phyloP scores from a whole-genome alignment of 1,140 invertebrate genomes.

The Rhagoletis pomonella region DNA sequence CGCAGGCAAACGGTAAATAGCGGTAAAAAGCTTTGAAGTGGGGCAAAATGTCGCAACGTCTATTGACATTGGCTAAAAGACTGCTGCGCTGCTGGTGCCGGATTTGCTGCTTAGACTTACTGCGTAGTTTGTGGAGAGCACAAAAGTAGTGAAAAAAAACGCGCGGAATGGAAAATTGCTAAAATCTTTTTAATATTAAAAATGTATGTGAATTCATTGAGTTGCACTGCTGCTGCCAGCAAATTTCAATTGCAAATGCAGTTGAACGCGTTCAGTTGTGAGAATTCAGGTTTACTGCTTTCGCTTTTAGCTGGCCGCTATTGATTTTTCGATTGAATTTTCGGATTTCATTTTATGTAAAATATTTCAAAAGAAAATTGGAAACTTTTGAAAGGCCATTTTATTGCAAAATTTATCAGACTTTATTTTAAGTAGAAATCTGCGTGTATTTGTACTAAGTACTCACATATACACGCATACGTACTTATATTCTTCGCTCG shows the following conservation, averaged over 20 bases:
- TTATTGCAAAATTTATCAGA: too few species aligned
- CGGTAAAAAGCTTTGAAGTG: constrained; percentile 7
- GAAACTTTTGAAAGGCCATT: too few species aligned
- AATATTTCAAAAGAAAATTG: too few species aligned
- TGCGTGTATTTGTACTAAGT: too few species aligned
- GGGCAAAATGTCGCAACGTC: neutral
- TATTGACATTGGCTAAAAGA: constrained; percentile 45
- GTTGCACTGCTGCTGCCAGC: neutral
- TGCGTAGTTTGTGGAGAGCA: neutral
- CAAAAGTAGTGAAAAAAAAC: neutral
- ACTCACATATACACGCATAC: too few species aligned
- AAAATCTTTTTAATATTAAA: neutral
- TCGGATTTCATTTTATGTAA: too few species aligned
- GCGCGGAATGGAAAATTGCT: neutral
- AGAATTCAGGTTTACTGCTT: neutral
- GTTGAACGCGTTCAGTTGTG: neutral
- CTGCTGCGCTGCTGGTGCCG: neutral
- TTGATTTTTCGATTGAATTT: neutral
- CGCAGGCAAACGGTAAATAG: constrained; percentile 2
- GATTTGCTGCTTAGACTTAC: neutral
- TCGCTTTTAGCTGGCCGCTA: neutral
- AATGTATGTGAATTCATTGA: neutral
- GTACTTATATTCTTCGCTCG: too few species aligned
- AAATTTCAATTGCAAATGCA: constrained; percentile 30
- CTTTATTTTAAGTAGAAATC: too few species aligned